Evolutionary conservation across 2,113 vertebrate genomes (phyloP), one percentile per base, ranked within the genome.

Genomic region (Macaca nemestrina): DNA sequence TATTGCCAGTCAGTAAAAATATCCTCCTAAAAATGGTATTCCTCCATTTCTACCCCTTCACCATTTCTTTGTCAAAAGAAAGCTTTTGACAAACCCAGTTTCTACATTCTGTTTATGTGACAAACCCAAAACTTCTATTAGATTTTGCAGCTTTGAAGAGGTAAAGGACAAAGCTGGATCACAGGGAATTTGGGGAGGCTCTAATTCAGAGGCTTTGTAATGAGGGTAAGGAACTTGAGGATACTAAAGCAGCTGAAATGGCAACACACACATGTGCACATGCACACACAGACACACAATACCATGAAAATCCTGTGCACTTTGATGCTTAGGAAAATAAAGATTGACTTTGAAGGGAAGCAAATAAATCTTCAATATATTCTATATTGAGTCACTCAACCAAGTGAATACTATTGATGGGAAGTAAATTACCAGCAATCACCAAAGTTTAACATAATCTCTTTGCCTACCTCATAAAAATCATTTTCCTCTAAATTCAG

Each of bases 361-460:
- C 50, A 14, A 86, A 79, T 89, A 57, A 43, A 38, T 90, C 30
- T 86, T 82, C 89, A 64, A 68, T 48, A 30, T 83, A 85, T n/a
- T 88, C 67, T 25, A 35, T 43, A 38, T 12, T 87, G 40, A 96
- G 57, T 83, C 84, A 80, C 9, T 52, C 55, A 52, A 59, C 8
- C 72, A 90, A 88, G 25, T 96, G 88, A 55, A 95, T 78, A 76
- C 55, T 90, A 84, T 82, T 80, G 81, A 90, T 72, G 79, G 22
- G 59, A 96, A 87, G 27, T 86, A 92, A 88, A 95, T 87, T 96
- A 78, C 10, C 25, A 73, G 48, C n/a, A 90, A 81, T 91, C 50
- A 64, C 22, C 57, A 94, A 94, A 73, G 55, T 88, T 93, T 40
- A 94, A 35, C 38, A 83, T 17, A n/a, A 8, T 88, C 43, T 45